These are phyloP conservation scores for Cyrtodaria siliqua DNA, from an alignment of 2,888 invertebrate species.

Conservation along the genomic window DNA sequence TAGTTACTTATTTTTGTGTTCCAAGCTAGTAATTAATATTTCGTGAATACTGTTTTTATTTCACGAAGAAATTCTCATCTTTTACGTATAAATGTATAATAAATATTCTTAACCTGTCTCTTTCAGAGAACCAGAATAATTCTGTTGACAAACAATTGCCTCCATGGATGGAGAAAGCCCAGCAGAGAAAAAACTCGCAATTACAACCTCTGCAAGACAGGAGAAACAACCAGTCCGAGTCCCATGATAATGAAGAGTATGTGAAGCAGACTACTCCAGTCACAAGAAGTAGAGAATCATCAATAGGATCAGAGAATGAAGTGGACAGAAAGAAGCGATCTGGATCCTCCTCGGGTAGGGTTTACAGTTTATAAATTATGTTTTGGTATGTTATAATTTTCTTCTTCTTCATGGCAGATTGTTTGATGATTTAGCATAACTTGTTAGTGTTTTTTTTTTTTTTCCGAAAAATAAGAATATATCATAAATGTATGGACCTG, in stretches of 20 bases:
- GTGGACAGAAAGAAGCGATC: constrained; percentile 9
- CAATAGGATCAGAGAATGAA: constrained; percentile 48
- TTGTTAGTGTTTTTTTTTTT: too few species aligned
- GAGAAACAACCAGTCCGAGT: constrained; percentile 47
- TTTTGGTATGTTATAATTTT: too few species aligned
- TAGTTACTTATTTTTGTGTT: too few species aligned
- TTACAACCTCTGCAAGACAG: constrained; percentile 49
- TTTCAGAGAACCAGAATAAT: constrained; percentile 54
- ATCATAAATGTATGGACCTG: too few species aligned
- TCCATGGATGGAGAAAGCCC: constrained; percentile 53
- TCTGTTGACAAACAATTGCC: constrained; percentile 38
- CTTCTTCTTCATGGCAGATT: too few species aligned
- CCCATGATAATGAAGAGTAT: constrained; percentile 9
- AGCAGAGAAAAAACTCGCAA: constrained; percentile 30
- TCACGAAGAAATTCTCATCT: too few species aligned
- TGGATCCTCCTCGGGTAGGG: not conserved
- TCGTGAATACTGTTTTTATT: too few species aligned
- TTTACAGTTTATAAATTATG: too few species aligned
- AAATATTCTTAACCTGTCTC: too few species aligned
- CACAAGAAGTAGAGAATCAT: constrained; percentile 38
- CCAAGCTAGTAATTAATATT: too few species aligned
- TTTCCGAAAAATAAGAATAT: too few species aligned
- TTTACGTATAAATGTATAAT: too few species aligned
- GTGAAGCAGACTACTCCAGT: constrained; percentile 20
- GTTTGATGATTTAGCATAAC: not conserved